phyloP scores from a whole-genome alignment of 2,888 invertebrate species.

The Diarsia mendica region DNA sequence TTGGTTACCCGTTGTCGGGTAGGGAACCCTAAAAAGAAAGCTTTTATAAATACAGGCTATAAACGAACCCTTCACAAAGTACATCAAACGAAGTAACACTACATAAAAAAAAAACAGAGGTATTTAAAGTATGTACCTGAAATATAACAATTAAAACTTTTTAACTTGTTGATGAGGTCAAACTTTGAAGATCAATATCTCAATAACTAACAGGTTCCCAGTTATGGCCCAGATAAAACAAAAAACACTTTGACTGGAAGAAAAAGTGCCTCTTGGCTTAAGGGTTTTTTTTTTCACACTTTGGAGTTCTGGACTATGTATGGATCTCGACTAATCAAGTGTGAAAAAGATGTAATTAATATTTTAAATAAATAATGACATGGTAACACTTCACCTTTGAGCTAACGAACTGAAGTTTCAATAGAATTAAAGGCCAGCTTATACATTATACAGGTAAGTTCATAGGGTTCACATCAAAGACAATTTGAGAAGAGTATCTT shows the following conservation, averaged over 20 bases:
- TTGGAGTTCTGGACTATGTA: neutral
- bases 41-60: neutral
- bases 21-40: neutral
- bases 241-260: neutral
- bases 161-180: neutral
- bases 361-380: neutral
- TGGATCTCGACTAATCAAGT: neutral
- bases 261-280: neutral
- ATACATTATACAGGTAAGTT: neutral
- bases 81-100: neutral
- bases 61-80: neutral
- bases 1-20: too few relatives aligned
- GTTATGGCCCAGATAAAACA: too few relatives aligned
- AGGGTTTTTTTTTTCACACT: too few relatives aligned
- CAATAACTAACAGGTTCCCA: neutral
- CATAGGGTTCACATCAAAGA: constrained; percentile 23
- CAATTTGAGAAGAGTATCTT: constrained; percentile 10
- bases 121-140: neutral
- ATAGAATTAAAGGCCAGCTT: neutral
- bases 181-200: neutral
- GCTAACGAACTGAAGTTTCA: neutral
- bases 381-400: neutral
- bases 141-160: neutral
- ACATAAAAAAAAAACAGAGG: neutral
- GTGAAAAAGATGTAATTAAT: neutral